These are phyloP conservation scores for Pteromalus puparum DNA, from an alignment of 1,140 invertebrate species.

Conservation along the genomic window DNA sequence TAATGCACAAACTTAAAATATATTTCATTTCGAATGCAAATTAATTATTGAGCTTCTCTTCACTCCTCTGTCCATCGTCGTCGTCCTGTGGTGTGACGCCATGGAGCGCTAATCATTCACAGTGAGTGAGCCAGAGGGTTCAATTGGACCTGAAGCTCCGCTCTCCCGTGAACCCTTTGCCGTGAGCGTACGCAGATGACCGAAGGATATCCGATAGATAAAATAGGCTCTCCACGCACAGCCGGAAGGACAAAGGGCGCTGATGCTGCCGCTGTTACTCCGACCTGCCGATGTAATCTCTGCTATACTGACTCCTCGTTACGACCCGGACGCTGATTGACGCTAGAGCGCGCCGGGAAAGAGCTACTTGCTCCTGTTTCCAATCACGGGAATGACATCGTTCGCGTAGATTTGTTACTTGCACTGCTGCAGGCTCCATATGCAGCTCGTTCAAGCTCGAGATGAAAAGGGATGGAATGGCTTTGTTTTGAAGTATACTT, in stretches of 20 bases:
- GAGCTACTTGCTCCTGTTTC: neutral
- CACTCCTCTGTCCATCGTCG: too few species aligned
- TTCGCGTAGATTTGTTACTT: neutral
- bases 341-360: neutral
- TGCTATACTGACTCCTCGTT: neutral
- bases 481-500: too few species aligned
- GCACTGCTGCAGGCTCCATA: neutral
- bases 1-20: too few species aligned
- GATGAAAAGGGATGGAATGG: too few species aligned
- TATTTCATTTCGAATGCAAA: too few species aligned
- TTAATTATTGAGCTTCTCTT: too few species aligned
- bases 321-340: slow-evolving; percentile 14
- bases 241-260: neutral
- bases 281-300: neutral
- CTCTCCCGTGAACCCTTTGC: neutral
- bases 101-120: neutral
- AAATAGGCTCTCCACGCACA: neutral
- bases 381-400: slow-evolving; percentile 33
- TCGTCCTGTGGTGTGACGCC: neutral
- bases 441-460: neutral
- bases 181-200: neutral
- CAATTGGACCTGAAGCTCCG: neutral
- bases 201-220: neutral
- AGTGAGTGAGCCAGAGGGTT: neutral
- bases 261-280: neutral